These are phyloP conservation scores for Sinohyriopsis cumingii DNA, from an alignment of 2,888 invertebrate species.

Conservation along the genomic window DNA sequence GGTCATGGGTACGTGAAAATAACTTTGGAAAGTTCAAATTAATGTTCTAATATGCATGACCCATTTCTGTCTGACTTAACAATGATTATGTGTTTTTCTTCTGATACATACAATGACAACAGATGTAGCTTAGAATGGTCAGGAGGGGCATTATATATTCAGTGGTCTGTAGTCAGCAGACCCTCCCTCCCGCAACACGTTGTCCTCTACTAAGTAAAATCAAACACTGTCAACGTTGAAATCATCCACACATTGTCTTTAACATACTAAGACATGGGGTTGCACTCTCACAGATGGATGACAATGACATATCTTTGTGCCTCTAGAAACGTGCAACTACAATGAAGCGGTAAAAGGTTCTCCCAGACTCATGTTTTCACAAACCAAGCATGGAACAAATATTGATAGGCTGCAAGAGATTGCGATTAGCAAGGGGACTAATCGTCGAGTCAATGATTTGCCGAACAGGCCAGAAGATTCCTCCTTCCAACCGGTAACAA, in stretches of 20 bases:
- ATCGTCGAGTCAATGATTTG: constrained; percentile 45
- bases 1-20: no score
- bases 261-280: constrained; percentile 26
- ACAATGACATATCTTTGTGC: constrained; percentile 30
- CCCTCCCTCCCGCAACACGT: no score
- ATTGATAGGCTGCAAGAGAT: constrained; percentile 40
- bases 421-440: constrained; percentile 37
- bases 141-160: no score
- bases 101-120: no score
- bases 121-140: no score
- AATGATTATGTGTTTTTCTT: no score
- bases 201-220: neutral
- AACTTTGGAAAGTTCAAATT: no score
- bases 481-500: no score
- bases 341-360: no score
- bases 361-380: neutral
- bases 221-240: constrained; percentile 3
- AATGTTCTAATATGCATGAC: no score
- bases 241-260: constrained; percentile 17
- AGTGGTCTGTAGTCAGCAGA: no score
- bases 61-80: no score
- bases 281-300: constrained; percentile 17
- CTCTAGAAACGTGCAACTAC: constrained; percentile 17
- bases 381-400: constrained; percentile 18
- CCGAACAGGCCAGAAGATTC: constrained; percentile 18